These are phyloP conservation scores for Melanostoma scalare DNA, from an alignment of 2,888 invertebrate species.

Conservation along the genomic window DNA sequence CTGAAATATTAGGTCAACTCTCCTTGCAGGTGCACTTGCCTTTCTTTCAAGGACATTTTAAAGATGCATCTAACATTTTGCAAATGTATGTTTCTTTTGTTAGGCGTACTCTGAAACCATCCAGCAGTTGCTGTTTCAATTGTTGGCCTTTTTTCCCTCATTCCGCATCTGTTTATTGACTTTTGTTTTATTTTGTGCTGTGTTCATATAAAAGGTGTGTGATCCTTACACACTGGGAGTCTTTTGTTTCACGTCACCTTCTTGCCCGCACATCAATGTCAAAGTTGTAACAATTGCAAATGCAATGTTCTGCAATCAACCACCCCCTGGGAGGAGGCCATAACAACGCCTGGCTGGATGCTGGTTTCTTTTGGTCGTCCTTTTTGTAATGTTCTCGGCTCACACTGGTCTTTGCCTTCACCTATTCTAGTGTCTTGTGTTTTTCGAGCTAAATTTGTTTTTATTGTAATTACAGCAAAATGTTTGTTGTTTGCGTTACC, in stretches of 20 bases:
- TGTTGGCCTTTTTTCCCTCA: constrained; percentile 36
- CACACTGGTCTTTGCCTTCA: constrained; percentile 33
- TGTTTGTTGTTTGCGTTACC: constrained; percentile 42
- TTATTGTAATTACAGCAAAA: constrained; percentile 47
- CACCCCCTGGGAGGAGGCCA: constrained; percentile 50
- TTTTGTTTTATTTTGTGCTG: background rate
- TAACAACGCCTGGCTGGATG: no score
- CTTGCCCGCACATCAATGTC: constrained; percentile 57
- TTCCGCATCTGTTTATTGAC: constrained; percentile 26
- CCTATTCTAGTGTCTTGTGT: constrained; percentile 26
- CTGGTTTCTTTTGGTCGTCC: constrained; percentile 13
- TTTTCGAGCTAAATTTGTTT: constrained; percentile 9
- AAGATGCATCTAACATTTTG: constrained; percentile 24
- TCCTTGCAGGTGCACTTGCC: constrained; percentile 25
- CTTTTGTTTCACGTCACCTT: constrained; percentile 57
- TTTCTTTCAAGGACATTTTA: constrained; percentile 38
- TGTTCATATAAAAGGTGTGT: constrained; percentile 48
- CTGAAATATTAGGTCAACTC: constrained; percentile 41
- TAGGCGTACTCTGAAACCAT: constrained; percentile 18
- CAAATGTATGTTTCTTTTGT: constrained; percentile 25
- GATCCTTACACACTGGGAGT: constrained; percentile 35
- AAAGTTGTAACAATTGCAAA: constrained; percentile 41
- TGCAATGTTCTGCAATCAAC: constrained; percentile 64
- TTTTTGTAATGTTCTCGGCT: background rate
- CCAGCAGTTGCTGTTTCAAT: constrained; percentile 41